Percentiles rank a stretch among this genome's conserved stretches.
Conservation (phyloP, 1,140 invertebrate genomes). For the Drosophila subobscura region DNA sequence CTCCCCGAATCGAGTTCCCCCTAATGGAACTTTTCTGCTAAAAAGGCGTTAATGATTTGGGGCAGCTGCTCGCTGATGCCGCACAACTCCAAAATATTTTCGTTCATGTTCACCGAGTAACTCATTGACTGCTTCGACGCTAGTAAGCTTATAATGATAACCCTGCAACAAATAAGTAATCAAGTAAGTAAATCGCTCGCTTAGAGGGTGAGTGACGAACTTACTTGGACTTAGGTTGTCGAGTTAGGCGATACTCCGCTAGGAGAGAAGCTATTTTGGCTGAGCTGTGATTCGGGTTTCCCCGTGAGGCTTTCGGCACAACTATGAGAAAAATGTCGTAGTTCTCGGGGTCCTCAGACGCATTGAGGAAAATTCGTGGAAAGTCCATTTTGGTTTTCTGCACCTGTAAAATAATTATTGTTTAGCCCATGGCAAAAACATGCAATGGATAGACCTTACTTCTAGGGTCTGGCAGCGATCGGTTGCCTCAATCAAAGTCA, state of each 20-base stretch:
- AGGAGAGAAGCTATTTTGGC: conserved; percentile 38
- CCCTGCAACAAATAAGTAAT: conserved; percentile 35
- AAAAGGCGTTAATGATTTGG: conserved; percentile 69
- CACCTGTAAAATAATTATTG: conserved; percentile 13
- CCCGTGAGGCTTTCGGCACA: conserved; percentile 66
- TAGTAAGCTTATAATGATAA: conserved; percentile 57
- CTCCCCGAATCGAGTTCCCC: not conserved
- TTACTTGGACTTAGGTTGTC: conserved; percentile 47
- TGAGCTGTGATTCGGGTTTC: conserved; percentile 64
- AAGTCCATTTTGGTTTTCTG: conserved; percentile 32
- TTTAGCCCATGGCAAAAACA: not conserved
- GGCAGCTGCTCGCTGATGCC: conserved; percentile 67
- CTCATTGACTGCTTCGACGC: too few species aligned
- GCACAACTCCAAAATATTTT: conserved; percentile 47
- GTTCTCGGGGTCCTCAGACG: too few species aligned
- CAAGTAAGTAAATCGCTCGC: too few species aligned
- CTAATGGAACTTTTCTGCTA: conserved; percentile 58
- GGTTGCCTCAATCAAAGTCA: conserved; percentile 56
- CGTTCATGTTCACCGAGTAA: too few species aligned
- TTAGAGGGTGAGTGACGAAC: not conserved
- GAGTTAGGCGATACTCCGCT: conserved; percentile 54
- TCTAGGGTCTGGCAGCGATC: conserved; percentile 41
- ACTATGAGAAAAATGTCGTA: conserved; percentile 36
- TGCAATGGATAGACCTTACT: conserved; percentile 5
- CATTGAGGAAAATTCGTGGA: too few species aligned